Base-by-base conservation (phyloP, 2,797 vertebrate genomes). In the Australoheros facetus region DNA sequence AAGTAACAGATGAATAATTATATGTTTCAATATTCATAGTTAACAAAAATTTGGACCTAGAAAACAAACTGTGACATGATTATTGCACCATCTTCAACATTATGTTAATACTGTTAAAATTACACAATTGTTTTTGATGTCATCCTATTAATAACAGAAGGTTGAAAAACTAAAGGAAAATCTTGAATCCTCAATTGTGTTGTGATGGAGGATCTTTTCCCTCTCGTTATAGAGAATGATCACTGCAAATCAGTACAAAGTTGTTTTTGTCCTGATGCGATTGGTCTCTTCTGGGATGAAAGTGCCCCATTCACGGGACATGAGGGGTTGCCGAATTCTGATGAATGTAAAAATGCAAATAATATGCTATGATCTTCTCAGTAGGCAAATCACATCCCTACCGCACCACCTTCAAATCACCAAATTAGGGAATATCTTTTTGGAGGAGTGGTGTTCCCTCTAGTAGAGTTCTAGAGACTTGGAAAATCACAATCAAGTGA, bases 61-160 rank as follows among this genome's bases (percentile, higher is more conserved):
- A 28, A 42, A 64, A 30, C 14, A 13, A 79, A 77, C 19, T 3
- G 53, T 7, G 56, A 45, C 19, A 26, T 69, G 42, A 69, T 69
- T 51, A 11, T 28, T 45, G 39, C 16, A 19, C 11, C 5, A 19
- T 28, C 39, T 28, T 48, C 19, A 66, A 51, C 0, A 30, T 53
- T 51, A 71, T 62, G 53, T 70, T 11, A 75, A 37, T 34, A 23
- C 48, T 69, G 21, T 56, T 64, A 57, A 57, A 78, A 42, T n/a
- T 6, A 73, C 23, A 60, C 45, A 62, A 9, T 28, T 75, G 10
- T 69, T 69, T 69, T 51, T n/a, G 26, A 69, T 32, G 26, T 53
- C 45, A 51, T 69, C 51, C 32, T 75, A 19, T 28, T 12, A 53
- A 55, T 21, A 34, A 54, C 14, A 30, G 17, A 21, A 34, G 14